A percentile compares a stretch with the other conserved stretches of the same genome.
Conservation (phyloP, 2,888 invertebrate genomes). For the Tetragonula carbonaria region DNA sequence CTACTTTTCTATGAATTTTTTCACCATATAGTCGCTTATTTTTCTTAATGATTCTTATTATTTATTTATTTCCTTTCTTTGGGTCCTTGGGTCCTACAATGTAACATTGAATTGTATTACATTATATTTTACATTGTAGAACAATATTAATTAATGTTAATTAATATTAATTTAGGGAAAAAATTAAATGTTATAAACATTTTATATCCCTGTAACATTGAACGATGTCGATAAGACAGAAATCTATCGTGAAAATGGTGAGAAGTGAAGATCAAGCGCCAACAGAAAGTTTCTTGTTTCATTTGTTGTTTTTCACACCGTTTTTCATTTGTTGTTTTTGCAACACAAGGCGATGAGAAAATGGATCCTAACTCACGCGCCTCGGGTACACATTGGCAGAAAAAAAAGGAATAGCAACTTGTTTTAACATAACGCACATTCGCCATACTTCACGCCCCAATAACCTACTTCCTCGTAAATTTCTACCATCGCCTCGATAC, state of each 20-base stretch:
- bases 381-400: background rate
- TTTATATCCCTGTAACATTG: background rate
- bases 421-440: slow-evolving; percentile 54
- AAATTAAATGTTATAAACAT: no score
- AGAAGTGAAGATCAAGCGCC: background rate
- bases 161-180: no score
- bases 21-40: background rate
- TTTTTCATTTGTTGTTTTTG: slow-evolving; percentile 22
- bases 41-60: no score
- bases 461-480: slow-evolving; percentile 64
- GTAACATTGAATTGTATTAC: no score
- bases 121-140: no score
- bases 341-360: slow-evolving; percentile 2
- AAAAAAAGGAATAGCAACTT: slow-evolving; percentile 55
- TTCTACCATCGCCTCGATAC: slow-evolving; percentile 29
- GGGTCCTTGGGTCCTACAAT: background rate
- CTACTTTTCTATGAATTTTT: background rate
- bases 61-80: background rate
- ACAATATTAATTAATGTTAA: no score
- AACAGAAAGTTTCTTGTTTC: slow-evolving; percentile 6
- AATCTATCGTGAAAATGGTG: background rate
- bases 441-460: slow-evolving; percentile 56
- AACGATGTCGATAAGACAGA: background rate
- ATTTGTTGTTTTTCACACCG: slow-evolving; percentile 21
- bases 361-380: slow-evolving; percentile 19